Conservation (phyloP, 2,888 invertebrate species). For the Orthonychiurus folsomi region DNA sequence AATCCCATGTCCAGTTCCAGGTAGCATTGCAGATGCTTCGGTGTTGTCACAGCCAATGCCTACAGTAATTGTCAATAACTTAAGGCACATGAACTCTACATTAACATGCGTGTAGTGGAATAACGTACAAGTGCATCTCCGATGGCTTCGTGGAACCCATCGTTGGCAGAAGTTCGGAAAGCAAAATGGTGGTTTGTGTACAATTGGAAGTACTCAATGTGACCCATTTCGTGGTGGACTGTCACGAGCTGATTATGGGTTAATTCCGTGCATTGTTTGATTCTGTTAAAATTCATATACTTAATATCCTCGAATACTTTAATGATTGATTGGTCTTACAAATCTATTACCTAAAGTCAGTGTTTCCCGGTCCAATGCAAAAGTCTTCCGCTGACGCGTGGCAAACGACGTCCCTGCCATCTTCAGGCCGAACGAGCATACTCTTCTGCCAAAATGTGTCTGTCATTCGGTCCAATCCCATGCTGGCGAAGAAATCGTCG, state of each 20-base stretch:
- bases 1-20: constrained; percentile 23
- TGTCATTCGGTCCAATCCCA: constrained; percentile 69
- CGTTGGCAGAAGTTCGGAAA: constrained; percentile 69
- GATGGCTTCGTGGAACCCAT: constrained; percentile 51
- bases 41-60: constrained; percentile 36
- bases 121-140: constrained; percentile 44
- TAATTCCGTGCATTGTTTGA: constrained; percentile 19
- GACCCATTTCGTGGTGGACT: constrained; percentile 80
- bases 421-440: constrained; percentile 65
- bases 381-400: constrained; percentile 36
- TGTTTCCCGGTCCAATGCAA: constrained; percentile 28
- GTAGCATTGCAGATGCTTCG: constrained; percentile 35
- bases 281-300: constrained; percentile 12
- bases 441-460: constrained; percentile 78
- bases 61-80: neutral
- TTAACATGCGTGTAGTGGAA: constrained; percentile 44
- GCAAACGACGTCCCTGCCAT: constrained; percentile 45
- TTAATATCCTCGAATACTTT: neutral
- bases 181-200: constrained; percentile 62
- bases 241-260: constrained; percentile 9
- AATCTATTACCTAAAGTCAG: constrained; percentile 31
- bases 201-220: constrained; percentile 61
- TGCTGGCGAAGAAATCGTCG: constrained; percentile 48
- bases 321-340: neutral
- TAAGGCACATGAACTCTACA: constrained; percentile 24